These are phyloP conservation scores for Hemicordylus capensis DNA, from an alignment of 2,113 vertebrate genomes.

Conservation along the genomic window DNA sequence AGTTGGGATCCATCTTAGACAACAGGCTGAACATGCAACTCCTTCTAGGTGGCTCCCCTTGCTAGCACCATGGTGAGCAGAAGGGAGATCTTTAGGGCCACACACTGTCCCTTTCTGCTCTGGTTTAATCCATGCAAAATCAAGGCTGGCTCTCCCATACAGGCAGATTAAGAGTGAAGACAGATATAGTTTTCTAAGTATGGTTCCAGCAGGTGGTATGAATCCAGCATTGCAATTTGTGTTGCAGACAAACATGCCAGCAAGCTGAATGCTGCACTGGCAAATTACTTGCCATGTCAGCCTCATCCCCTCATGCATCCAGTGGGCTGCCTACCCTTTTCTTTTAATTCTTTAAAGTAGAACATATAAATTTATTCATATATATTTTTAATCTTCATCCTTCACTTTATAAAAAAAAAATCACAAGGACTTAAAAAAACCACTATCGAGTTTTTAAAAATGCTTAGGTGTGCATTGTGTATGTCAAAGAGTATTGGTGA, in stretches of 20 bases:
- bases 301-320: not conserved
- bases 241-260: not conserved
- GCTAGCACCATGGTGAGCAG: not conserved
- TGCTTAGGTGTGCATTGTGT: too few species aligned
- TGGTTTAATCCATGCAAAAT: not conserved
- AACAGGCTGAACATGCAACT: constrained; percentile 44
- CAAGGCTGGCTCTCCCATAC: not conserved
- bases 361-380: not conserved
- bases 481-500: not conserved
- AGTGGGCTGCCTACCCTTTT: not conserved
- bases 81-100: not conserved
- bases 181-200: not conserved
- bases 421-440: not conserved
- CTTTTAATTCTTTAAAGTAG: not conserved
- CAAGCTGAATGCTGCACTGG: not conserved
- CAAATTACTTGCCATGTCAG: not conserved
- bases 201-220: not conserved
- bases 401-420: not conserved
- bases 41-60: constrained; percentile 14
- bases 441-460: too few species aligned
- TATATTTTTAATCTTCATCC: not conserved
- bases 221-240: not conserved
- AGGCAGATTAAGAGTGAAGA: not conserved
- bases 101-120: not conserved
- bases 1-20: constrained; percentile 16